Base-by-base conservation (phyloP, 2,888 invertebrate genomes). In the Incurvaria masculella region DNA sequence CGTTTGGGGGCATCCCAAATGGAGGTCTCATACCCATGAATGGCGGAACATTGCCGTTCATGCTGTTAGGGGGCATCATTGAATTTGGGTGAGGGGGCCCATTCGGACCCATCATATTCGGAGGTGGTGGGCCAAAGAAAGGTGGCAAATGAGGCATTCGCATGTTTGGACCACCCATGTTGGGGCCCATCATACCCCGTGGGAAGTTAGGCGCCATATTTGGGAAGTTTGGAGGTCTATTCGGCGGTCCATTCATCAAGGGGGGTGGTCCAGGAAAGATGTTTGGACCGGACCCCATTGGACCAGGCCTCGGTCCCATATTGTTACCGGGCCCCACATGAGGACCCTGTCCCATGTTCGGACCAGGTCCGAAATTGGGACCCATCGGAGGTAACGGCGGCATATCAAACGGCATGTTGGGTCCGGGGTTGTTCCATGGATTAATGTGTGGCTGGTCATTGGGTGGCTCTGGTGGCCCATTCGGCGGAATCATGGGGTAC, bases 1-100 rank as follows among this genome's bases (percentile, higher is more conserved):
- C 46, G 42, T 43, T 43, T 8, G 46, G 42, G 20, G 45, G 45
- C 21, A 19, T 39, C 14, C 33, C 33, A 51, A 75, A 75, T 8
- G 71, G 72, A 6, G 72, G 72, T 10, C 66, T 61, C 10, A 69
- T 66, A 1, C 69, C 65, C 69, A 70, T 71, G 48, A 66, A 74
- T 3, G 23, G 23, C 1, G 69, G 66, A 66, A 69, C 69, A 49
- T 66, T 66, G 16, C 60, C 55, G 49, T 63, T 65, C 49, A 58
- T 49, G 44, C 44, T 48, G 21, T 49, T 45, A 4, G 50, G 48
- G n/a, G 50, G 50, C 45, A 47, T 50, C 33, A 26, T 46, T 19
- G 46, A 38, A 16, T 21, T 39, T 16, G 41, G 41, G 27, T 10
- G 17, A 21, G 42, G 43, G 6, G 52, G 21, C 11, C 46, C 21